phyloP scores from a whole-genome alignment of 2,888 invertebrate genomes.

The Heliconius sara region DNA sequence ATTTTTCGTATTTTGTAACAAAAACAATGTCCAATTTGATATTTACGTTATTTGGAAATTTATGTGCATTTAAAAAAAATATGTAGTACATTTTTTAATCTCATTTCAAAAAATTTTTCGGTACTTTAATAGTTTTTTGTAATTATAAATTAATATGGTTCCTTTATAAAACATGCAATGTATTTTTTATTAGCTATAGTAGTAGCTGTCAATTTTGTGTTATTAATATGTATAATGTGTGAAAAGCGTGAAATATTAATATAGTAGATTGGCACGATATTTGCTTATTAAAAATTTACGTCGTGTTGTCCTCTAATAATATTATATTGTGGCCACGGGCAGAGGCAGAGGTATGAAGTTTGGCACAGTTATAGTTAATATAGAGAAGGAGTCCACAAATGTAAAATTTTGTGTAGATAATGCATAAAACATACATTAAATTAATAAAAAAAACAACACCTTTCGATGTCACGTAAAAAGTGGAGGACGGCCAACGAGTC shows the following conservation, averaged over 20 bases:
- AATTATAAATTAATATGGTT: neutral
- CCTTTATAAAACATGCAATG: neutral
- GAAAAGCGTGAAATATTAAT: neutral
- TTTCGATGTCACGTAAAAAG: neutral
- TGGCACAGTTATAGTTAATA: too few relatives aligned
- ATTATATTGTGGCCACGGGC: neutral
- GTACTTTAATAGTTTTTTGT: neutral
- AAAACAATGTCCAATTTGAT: too few relatives aligned
- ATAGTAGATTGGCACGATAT: neutral
- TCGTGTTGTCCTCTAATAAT: neutral
- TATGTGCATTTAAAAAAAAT: too few relatives aligned
- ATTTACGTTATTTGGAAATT: too few relatives aligned
- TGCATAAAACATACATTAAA: too few relatives aligned
- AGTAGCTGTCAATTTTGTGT: neutral
- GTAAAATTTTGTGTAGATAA: too few relatives aligned
- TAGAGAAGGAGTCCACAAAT: too few relatives aligned
- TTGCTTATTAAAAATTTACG: slow-evolving; percentile 3
- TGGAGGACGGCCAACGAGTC: neutral
- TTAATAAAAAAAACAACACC: neutral
- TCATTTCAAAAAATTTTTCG: neutral
- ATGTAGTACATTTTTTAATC: too few relatives aligned
- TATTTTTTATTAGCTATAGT: neutral
- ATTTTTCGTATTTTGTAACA: too few relatives aligned
- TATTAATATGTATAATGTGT: neutral
- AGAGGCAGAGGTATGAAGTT: neutral